Percentiles rank a stretch among this genome's conserved stretches.
phyloP scores from a whole-genome alignment of 2,797 vertebrate genomes.

The Pseudochaenichthys georgianus region DNA sequence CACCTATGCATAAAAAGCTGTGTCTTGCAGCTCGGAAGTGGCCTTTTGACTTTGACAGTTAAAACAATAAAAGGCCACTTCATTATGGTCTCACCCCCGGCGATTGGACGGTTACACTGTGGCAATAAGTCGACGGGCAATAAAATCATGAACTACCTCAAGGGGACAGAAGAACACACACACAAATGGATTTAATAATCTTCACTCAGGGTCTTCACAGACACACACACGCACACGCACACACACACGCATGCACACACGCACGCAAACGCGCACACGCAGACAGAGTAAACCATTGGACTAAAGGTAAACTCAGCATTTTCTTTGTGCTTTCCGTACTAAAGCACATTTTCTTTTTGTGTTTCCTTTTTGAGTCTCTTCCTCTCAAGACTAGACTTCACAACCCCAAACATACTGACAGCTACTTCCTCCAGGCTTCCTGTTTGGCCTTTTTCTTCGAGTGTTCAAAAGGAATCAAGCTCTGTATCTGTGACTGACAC shows the following conservation, averaged over 20 bases:
- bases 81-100: conserved; percentile 72
- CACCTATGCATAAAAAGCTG: conserved; percentile 38
- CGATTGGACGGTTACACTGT: conserved; percentile 65
- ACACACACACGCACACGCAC: background rate
- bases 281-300: conserved; percentile 23
- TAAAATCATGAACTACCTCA: conserved; percentile 74
- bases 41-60: conserved; percentile 71
- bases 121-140: conserved; percentile 75
- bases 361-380: conserved; percentile 45
- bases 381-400: conserved; percentile 45
- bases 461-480: conserved; percentile 36
- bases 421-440: conserved; percentile 36
- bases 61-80: conserved; percentile 78
- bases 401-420: conserved; percentile 32
- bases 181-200: conserved; percentile 61
- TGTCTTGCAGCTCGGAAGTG: conserved; percentile 53
- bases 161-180: conserved; percentile 60
- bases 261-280: conserved; percentile 17
- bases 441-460: conserved; percentile 1
- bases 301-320: conserved; percentile 66
- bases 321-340: conserved; percentile 45
- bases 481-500: conserved; percentile 32
- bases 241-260: conserved; percentile 26
- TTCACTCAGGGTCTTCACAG: conserved; percentile 26
- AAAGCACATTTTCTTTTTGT: conserved; percentile 52